Evolutionary conservation across 1,140 invertebrate species (phyloP).

Genomic region (Zaprionus nigranus): DNA sequence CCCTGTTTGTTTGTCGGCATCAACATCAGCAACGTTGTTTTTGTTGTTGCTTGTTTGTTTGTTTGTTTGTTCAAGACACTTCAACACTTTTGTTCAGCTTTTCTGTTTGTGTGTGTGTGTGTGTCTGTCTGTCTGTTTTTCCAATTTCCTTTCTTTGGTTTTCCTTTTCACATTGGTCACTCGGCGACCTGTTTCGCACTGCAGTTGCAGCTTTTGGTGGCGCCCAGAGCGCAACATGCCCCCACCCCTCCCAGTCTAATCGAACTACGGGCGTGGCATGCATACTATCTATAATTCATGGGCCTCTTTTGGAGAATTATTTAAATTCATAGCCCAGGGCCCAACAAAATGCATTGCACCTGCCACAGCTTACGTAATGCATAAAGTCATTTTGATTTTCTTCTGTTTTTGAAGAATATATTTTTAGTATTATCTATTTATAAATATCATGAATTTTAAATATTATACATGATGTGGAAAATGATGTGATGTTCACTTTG

Average conservation of each 20-base stretch:
- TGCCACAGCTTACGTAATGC: not conserved
- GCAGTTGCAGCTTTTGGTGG: slow-evolving; percentile 41
- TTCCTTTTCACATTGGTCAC: slow-evolving; percentile 59
- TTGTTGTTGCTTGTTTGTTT: slow-evolving; percentile 46
- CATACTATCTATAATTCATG: not conserved
- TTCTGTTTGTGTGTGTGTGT: not conserved
- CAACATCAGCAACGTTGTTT: slow-evolving; percentile 18
- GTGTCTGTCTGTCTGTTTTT: slow-evolving; percentile 33
- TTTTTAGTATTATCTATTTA: too few relatives aligned
- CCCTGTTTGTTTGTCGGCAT: slow-evolving; percentile 59
- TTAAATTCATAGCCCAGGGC: not conserved
- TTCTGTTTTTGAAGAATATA: too few relatives aligned
- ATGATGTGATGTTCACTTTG: not conserved
- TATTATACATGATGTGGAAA: not conserved
- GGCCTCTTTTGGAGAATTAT: not conserved
- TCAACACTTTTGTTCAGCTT: slow-evolving; percentile 73
- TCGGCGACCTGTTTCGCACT: slow-evolving; percentile 33
- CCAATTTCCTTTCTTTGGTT: slow-evolving; percentile 71
- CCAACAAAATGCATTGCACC: not conserved
- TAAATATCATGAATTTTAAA: not conserved
- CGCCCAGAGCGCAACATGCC: slow-evolving; percentile 11
- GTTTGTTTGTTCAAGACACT: slow-evolving; percentile 77
- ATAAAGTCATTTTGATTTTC: too few relatives aligned
- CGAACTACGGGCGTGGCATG: not conserved
- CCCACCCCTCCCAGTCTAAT: not conserved